These are phyloP conservation scores for Polyommatus iphigenia DNA, from an alignment of 2,888 invertebrate genomes.

Conservation along the genomic window DNA sequence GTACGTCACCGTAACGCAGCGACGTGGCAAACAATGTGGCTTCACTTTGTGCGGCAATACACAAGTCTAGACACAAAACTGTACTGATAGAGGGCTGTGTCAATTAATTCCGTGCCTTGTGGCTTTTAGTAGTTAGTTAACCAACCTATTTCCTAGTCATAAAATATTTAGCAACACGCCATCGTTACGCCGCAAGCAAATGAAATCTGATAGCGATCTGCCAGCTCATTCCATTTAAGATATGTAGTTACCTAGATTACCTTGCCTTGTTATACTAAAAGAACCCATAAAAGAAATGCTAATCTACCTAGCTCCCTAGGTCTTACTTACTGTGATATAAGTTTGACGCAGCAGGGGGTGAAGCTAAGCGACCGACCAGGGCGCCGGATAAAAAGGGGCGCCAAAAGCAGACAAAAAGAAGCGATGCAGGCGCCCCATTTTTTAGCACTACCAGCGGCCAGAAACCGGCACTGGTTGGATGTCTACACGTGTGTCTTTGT, in stretches of 20 bases:
- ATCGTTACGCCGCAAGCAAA: constrained; percentile 4
- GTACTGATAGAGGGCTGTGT: background rate
- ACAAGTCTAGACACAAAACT: background rate
- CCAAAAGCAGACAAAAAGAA: too few species aligned
- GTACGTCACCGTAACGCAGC: background rate
- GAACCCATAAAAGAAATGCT: background rate
- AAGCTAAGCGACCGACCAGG: too few species aligned
- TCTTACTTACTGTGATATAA: too few species aligned
- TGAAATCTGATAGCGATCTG: constrained; percentile 1
- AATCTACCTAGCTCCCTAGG: too few species aligned
- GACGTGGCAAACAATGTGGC: background rate
- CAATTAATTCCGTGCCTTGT: background rate
- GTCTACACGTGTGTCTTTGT: too few species aligned
- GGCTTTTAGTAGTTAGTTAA: background rate
- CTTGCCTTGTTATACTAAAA: background rate
- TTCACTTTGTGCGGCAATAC: background rate
- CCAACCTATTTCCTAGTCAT: background rate
- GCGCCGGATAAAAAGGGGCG: too few species aligned
- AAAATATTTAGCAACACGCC: background rate
- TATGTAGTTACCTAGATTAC: background rate
- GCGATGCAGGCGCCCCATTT: too few species aligned
- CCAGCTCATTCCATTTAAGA: constrained; percentile 3
- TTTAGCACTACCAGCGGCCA: too few species aligned
- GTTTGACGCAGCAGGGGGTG: too few species aligned
- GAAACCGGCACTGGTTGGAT: too few species aligned